These are phyloP conservation scores for Sarotherodon lohbergeri DNA, from an alignment of 2,113 vertebrate species.

Conservation along the genomic window DNA sequence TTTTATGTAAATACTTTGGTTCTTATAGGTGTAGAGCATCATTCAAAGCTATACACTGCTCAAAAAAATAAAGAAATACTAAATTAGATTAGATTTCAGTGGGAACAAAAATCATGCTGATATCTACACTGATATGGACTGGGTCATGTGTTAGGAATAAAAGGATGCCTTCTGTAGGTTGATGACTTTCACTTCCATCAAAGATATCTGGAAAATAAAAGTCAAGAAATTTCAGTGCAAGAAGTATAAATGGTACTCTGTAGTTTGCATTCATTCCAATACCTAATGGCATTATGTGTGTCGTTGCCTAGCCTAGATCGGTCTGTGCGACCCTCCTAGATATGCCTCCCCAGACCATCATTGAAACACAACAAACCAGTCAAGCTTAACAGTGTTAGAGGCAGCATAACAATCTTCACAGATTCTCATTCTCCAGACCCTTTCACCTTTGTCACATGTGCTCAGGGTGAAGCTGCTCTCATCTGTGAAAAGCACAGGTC, in stretches of 20 bases:
- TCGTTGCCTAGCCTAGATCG: background rate
- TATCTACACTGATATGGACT: background rate
- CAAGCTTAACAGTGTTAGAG: background rate
- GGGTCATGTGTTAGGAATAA: background rate
- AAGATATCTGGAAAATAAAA: background rate
- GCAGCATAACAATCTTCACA: background rate
- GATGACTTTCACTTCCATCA: background rate
- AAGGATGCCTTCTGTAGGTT: background rate
- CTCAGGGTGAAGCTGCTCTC: background rate
- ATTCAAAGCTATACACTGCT: background rate
- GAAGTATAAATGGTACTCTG: background rate
- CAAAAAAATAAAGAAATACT: background rate
- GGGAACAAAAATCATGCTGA: background rate
- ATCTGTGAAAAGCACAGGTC: background rate
- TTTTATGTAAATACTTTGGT: background rate
- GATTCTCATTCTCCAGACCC: background rate
- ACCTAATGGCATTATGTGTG: background rate
- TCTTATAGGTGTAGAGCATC: background rate
- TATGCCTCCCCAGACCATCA: accelerated
- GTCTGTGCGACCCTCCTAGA: background rate
- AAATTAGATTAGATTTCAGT: background rate
- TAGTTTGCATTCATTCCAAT: background rate
- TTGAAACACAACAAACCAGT: background rate
- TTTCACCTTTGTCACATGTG: background rate
- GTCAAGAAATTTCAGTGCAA: background rate